A percentile compares a stretch with the other conserved stretches of the same genome.
These are phyloP conservation scores for Tamandua tetradactyla DNA, from an alignment of 2,797 vertebrate species.

Conservation along the genomic window DNA sequence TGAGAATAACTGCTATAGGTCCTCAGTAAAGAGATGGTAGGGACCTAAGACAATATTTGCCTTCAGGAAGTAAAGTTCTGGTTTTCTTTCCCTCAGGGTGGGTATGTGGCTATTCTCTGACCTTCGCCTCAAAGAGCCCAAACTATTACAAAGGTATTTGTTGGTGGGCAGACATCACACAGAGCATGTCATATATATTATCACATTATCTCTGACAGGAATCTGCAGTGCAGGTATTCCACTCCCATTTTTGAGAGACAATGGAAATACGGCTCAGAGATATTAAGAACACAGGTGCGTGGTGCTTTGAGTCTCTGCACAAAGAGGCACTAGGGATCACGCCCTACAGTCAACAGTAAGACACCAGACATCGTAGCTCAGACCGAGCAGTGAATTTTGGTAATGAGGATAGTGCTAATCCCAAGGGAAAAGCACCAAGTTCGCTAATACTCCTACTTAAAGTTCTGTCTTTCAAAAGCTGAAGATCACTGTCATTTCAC, in stretches of 20 bases:
- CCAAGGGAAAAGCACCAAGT: neutral
- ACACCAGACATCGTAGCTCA: neutral
- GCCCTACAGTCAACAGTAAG: neutral
- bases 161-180: neutral
- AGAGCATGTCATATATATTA: neutral
- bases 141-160: neutral
- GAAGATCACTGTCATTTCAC: neutral
- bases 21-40: neutral
- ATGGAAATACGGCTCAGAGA: neutral
- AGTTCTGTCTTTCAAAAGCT: neutral
- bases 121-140: neutral
- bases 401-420: neutral
- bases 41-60: neutral
- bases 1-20: neutral
- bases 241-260: neutral
- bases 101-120: neutral
- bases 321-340: neutral
- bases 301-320: neutral
- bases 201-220: neutral
- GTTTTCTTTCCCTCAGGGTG: neutral
- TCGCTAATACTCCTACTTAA: neutral
- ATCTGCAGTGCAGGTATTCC: neutral
- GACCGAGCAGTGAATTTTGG: neutral
- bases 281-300: neutral
- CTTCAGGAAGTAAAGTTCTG: neutral